A percentile compares a stretch with the other conserved stretches of the same genome.
These are phyloP conservation scores for Oreohelix idahoensis DNA, from an alignment of 1,140 invertebrate genomes.

Conservation along the genomic window DNA sequence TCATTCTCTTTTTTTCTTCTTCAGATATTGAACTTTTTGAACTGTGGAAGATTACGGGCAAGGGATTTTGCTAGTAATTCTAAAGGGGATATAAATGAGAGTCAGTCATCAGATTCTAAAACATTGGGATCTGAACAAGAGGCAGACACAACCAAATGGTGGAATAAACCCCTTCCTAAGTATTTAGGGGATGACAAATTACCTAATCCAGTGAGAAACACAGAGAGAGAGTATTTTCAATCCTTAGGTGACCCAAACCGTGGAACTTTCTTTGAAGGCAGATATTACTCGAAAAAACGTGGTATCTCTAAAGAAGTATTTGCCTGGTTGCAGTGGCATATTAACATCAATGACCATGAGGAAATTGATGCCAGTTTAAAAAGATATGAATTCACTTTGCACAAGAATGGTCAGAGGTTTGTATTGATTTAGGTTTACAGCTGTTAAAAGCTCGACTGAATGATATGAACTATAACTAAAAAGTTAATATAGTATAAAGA, in stretches of 20 bases:
- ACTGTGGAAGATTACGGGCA: background rate
- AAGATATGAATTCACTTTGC: background rate
- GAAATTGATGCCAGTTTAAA: background rate
- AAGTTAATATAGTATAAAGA: too few species aligned
- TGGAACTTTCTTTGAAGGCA: background rate
- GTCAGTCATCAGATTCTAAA: background rate
- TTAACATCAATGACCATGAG: constrained; percentile 24
- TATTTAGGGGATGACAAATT: background rate
- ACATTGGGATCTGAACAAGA: background rate
- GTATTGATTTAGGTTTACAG: too few species aligned
- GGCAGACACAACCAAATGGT: background rate
- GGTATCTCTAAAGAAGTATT: constrained; percentile 10
- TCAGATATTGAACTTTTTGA: background rate
- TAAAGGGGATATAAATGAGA: background rate
- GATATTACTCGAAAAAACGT: background rate
- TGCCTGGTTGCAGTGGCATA: constrained; percentile 3
- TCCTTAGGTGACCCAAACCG: background rate
- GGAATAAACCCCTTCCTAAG: background rate
- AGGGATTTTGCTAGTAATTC: background rate
- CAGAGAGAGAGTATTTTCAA: constrained; percentile 28
- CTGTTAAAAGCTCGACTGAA: too few species aligned
- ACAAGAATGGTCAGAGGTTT: constrained; percentile 22
- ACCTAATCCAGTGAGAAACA: constrained; percentile 30
- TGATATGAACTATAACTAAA: too few species aligned
- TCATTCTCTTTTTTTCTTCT: background rate